Evolutionary conservation across 1,140 invertebrate genomes (phyloP), one percentile per base, ranked within the genome.

Genomic region (Drosophila paulistorum): DNA sequence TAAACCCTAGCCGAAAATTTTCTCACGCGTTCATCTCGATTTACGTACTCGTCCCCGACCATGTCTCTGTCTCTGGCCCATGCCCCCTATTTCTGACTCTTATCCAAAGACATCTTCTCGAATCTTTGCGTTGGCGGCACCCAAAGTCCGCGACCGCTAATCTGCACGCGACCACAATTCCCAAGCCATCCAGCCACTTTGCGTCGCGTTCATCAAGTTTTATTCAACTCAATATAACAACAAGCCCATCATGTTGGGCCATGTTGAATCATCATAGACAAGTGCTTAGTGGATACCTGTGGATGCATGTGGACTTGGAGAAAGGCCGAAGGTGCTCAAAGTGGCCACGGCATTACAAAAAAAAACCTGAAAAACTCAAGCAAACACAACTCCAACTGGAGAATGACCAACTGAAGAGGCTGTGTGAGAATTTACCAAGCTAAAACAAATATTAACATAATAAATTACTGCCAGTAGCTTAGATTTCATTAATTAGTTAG

Each of bases 21-120:
- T 87, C 84, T 84, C 84, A 87, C 84, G 84, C 77, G 80, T 74
- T 87, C 81, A 89, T 84, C 77, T 83, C 68, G 64, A 75, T 79
- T 82, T 79, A 86, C 66, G 76, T 70, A 65, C 79, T 68, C 71
- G 51, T 17, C 17, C 17, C 17, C 17, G 17, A 1, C 17, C 58
- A 0, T 54, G 20, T 2, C 60, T 20, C n/a, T 13, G 51, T 5
- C 26, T 10, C 41, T 11, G 48, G 2, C 45, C 35, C 35, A 7
- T 35, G 7, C 7, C 37, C 37, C 37, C 37, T n/a, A 3, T 10
- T 37, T 37, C 35, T 30, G 30, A 7, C 30, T 26, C 9, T 17
- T 17, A 41, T 51, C 33, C 14, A 13, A 14, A 37, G 7, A 26
- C 41, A 23, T 45, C 37, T 23, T 20, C 35, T 20, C 61, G 35